Percentiles rank a stretch among this genome's conserved stretches.
Evolutionary conservation across 1,140 invertebrate species (phyloP).

Genomic region (Solenopsis fugax): DNA sequence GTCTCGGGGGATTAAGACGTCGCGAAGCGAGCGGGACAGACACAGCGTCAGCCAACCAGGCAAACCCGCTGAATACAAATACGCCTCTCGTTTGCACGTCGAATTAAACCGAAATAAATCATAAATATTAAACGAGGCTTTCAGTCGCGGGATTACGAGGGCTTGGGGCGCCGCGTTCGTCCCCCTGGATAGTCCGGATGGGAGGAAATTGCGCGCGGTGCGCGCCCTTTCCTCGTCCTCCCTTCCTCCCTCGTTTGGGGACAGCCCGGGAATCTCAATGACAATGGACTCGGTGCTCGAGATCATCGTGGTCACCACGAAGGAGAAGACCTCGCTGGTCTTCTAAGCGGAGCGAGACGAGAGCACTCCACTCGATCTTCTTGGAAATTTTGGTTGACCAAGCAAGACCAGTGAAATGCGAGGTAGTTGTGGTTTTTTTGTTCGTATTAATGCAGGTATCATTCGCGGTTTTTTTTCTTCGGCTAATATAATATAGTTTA

Average conservation of each 20-base stretch:
- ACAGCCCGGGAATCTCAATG: constrained; percentile 82
- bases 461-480: neutral
- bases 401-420: neutral
- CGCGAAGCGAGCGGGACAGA: constrained; percentile 3
- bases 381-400: constrained; percentile 13
- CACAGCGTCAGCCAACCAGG: constrained; percentile 36
- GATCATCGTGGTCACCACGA: constrained; percentile 71
- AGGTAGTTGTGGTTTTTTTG: neutral
- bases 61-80: constrained; percentile 68
- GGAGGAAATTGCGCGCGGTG: constrained; percentile 82
- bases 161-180: constrained; percentile 71
- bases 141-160: constrained; percentile 84
- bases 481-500: neutral
- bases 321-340: constrained; percentile 16
- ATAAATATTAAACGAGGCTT: constrained; percentile 87
- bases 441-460: neutral
- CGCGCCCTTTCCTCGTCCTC: constrained; percentile 73
- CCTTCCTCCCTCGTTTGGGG: neutral
- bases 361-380: constrained; percentile 17
- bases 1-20: constrained; percentile 36
- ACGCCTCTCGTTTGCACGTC: constrained; percentile 82
- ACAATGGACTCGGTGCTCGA: constrained; percentile 78
- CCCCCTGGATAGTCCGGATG: constrained; percentile 59
- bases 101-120: constrained; percentile 87
- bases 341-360: constrained; percentile 27